These are phyloP conservation scores for Arrhopalites spinosus DNA, from an alignment of 2,888 invertebrate species.

Conservation along the genomic window DNA sequence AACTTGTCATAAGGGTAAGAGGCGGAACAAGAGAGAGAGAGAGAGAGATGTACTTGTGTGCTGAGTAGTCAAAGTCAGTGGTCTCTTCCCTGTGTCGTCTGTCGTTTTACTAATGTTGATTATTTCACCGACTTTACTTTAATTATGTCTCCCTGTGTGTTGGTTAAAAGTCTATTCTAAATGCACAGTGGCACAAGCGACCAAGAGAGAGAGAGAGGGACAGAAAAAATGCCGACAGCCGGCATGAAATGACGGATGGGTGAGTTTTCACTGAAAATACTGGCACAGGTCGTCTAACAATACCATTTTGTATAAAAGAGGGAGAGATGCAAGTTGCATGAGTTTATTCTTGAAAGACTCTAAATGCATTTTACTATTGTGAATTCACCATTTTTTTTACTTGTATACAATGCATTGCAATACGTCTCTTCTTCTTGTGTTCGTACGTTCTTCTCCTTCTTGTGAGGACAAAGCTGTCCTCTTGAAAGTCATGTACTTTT, in stretches of 20 bases:
- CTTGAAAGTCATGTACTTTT: too few relatives aligned
- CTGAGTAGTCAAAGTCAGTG: background rate
- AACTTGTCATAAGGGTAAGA: constrained; percentile 6
- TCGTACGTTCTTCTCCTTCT: too few relatives aligned
- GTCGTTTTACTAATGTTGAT: constrained; percentile 12
- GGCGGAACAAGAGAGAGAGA: background rate
- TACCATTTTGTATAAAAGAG: background rate
- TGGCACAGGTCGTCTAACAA: constrained; percentile 23
- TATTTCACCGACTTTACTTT: constrained; percentile 29
- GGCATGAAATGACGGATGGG: constrained; percentile 30
- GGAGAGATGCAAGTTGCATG: constrained; percentile 2
- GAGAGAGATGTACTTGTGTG: background rate
- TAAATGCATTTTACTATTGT: background rate
- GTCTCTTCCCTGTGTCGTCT: background rate
- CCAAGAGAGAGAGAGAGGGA: background rate
- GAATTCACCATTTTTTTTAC: background rate
- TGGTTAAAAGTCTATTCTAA: background rate
- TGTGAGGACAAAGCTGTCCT: too few relatives aligned
- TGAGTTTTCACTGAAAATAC: constrained; percentile 25
- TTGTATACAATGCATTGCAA: too few relatives aligned
- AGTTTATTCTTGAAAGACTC: background rate
- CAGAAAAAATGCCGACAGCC: constrained; percentile 29
- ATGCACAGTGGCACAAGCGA: background rate
- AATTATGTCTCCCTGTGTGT: constrained; percentile 5
- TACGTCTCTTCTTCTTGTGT: too few relatives aligned